Evolutionary conservation across 2,888 invertebrate species (phyloP).

Genomic region (Drosophila fungiperda): DNA sequence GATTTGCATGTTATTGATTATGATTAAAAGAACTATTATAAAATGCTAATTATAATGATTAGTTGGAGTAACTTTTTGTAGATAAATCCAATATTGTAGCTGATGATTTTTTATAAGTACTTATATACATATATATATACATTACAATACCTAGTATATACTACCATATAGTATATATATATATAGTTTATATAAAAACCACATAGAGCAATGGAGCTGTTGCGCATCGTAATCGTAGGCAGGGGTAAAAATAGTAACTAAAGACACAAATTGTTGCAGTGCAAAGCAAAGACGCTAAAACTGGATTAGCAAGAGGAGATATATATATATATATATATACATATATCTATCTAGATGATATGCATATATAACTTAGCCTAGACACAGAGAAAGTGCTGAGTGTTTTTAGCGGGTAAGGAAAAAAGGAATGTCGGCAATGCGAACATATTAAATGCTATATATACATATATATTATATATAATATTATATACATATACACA

Average conservation of each 20-base stretch:
- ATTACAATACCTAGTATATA: constrained; percentile 33
- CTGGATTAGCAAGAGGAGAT: constrained; percentile 11
- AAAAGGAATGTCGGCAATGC: constrained; percentile 49
- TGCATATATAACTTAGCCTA: constrained; percentile 31
- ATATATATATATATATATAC: constrained; percentile 4
- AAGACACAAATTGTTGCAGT: constrained; percentile 77
- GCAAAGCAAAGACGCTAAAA: constrained; percentile 58
- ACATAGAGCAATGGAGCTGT: constrained; percentile 53
- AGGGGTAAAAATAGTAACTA: constrained; percentile 75
- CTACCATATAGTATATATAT: constrained; percentile 37
- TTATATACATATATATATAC: constrained; percentile 30
- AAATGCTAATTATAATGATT: constrained; percentile 38
- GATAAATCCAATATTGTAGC: constrained; percentile 76
- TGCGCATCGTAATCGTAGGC: constrained; percentile 58
- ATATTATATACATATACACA: constrained; percentile 62
- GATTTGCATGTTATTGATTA: constrained; percentile 51
- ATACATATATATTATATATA: constrained; percentile 55
- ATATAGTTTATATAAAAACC: constrained; percentile 34
- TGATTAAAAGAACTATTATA: constrained; percentile 22
- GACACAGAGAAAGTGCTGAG: constrained; percentile 38
- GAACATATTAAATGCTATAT: constrained; percentile 73
- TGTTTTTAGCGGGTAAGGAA: constrained; percentile 39
- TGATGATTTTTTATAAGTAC: constrained; percentile 74
- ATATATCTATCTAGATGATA: constrained; percentile 18
- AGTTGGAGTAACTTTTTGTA: constrained; percentile 66